These are phyloP conservation scores for Brevimyrus niger DNA, from an alignment of 2,113 vertebrate species.

Conservation along the genomic window DNA sequence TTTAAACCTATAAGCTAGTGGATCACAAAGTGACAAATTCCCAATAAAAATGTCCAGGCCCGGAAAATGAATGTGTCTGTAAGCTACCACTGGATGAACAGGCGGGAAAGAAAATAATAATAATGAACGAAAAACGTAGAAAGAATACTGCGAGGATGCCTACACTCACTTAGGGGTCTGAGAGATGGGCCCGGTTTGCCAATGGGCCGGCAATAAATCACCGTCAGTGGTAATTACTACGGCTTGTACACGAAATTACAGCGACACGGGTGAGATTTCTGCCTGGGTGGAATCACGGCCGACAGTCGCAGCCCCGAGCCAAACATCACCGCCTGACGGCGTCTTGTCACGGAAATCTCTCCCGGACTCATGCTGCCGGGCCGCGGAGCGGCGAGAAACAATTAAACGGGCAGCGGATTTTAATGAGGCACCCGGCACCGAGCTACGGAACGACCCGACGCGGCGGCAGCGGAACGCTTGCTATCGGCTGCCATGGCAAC, in stretches of 20 bases:
- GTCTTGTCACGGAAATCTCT: not conserved
- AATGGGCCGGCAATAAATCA: not conserved
- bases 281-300: not conserved
- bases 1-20: not conserved
- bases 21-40: not conserved
- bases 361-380: not conserved
- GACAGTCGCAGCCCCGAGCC: not conserved
- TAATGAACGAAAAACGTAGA: not conserved
- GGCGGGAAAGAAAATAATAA: not conserved
- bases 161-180: not conserved
- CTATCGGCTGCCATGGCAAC: conserved; percentile 8
- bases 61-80: not conserved
- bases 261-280: not conserved
- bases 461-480: not conserved
- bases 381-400: conserved; percentile 1
- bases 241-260: not conserved
- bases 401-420: conserved; percentile 7
- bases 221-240: not conserved
- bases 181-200: not conserved
- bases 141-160: not conserved
- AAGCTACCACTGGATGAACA: not conserved
- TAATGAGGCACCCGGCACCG: conserved; percentile 1
- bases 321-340: not conserved
- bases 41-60: not conserved
- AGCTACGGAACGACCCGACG: not conserved